Evolutionary conservation across 2,888 invertebrate genomes (phyloP).

Genomic region (Mythimna ferrago): DNA sequence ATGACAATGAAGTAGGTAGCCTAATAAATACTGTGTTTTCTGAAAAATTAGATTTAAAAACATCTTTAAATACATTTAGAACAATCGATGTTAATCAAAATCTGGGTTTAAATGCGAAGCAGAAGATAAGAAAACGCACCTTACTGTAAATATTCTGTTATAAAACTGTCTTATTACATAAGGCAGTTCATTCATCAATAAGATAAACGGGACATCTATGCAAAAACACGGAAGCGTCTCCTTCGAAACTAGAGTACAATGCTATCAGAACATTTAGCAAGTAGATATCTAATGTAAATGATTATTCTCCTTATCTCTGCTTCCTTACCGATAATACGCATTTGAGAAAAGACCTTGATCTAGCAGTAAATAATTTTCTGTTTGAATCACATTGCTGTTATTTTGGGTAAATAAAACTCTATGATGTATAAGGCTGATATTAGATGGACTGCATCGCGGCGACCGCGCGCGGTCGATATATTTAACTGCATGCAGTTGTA

Average conservation of each 20-base stretch:
- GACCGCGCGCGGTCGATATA: too few relatives aligned
- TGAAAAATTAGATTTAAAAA: too few relatives aligned
- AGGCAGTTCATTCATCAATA: neutral
- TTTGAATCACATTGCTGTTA: too few relatives aligned
- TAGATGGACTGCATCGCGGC: too few relatives aligned
- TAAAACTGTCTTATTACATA: neutral
- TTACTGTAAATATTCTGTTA: neutral
- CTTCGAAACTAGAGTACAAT: slow-evolving; percentile 2
- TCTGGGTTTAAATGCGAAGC: too few relatives aligned
- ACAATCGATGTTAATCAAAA: too few relatives aligned
- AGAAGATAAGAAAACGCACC: neutral
- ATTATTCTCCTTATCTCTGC: neutral
- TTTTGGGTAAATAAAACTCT: too few relatives aligned
- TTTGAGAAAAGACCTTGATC: neutral
- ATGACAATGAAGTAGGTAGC: too few relatives aligned
- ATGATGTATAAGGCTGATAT: too few relatives aligned
- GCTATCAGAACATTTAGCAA: slow-evolving; percentile 11
- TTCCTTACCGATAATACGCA: neutral
- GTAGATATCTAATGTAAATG: neutral
- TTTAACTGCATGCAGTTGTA: too few relatives aligned
- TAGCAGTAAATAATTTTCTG: neutral
- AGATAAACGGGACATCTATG: neutral
- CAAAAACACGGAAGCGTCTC: slow-evolving; percentile 9
- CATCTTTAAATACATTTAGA: too few relatives aligned
- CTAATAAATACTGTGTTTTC: too few relatives aligned